phyloP scores from a whole-genome alignment of 2,113 vertebrate genomes.

The Bos javanicus region DNA sequence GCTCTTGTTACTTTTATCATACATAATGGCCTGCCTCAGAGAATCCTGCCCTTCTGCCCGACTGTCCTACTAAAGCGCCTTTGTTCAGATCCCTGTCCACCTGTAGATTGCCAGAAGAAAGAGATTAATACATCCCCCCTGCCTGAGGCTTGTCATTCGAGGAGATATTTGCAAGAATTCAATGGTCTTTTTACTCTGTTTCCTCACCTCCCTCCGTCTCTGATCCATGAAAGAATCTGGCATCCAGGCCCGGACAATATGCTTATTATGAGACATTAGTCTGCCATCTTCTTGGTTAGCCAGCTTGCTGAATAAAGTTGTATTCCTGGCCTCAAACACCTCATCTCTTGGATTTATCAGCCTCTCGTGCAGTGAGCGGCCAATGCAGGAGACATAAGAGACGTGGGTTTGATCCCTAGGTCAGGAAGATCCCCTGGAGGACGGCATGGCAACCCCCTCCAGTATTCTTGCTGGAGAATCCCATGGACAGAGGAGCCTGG shows the following conservation, averaged over 20 bases:
- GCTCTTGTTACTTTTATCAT: not conserved
- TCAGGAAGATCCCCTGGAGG: not conserved
- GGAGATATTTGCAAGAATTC: not conserved
- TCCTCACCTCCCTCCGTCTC: not conserved
- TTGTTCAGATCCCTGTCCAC: not conserved
- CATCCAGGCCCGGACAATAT: not conserved
- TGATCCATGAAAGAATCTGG: not conserved
- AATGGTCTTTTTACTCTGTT: not conserved
- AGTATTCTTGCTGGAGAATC: not conserved
- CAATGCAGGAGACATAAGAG: not conserved
- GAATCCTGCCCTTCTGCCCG: not conserved
- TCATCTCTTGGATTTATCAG: not conserved
- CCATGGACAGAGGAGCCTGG: not conserved
- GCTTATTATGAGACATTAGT: not conserved
- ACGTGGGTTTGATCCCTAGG: not conserved
- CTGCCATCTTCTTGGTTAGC: not conserved
- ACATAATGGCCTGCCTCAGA: not conserved
- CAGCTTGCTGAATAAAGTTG: not conserved
- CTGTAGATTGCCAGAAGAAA: not conserved
- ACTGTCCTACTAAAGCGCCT: not conserved
- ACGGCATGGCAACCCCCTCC: fast-evolving
- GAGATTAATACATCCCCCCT: not conserved
- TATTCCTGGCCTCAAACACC: not conserved
- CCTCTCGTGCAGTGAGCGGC: not conserved
- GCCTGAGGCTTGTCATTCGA: not conserved